A percentile compares a stretch with the other conserved stretches of the same genome.
These are phyloP conservation scores for Phaonia tiefii DNA, from an alignment of 2,888 invertebrate species.

Conservation along the genomic window DNA sequence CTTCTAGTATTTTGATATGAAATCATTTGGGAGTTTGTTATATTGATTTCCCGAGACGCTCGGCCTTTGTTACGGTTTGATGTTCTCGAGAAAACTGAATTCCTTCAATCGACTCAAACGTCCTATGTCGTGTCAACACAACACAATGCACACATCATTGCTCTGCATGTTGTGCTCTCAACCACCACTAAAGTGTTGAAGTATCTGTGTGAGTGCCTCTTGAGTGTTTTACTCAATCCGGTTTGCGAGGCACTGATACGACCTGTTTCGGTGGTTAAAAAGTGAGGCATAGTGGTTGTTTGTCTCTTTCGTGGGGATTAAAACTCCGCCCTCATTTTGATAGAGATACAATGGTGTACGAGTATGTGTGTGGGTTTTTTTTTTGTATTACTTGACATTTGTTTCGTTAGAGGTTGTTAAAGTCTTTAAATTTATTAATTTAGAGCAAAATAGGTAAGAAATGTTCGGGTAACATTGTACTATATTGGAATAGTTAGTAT, in stretches of 20 bases:
- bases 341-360: constrained; percentile 26
- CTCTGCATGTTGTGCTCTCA: constrained; percentile 1
- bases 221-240: constrained; percentile 15
- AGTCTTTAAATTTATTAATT: too few species aligned
- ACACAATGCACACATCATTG: constrained; percentile 25
- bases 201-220: constrained; percentile 27
- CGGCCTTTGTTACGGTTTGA: constrained; percentile 71
- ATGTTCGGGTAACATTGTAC: too few species aligned
- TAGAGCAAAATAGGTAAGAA: too few species aligned
- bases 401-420: constrained; percentile 9
- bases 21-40: constrained; percentile 27
- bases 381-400: constrained; percentile 16
- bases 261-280: background rate
- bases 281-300: constrained; percentile 33
- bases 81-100: constrained; percentile 73
- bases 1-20: constrained; percentile 22
- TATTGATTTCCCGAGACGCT: constrained; percentile 59
- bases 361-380: constrained; percentile 1
- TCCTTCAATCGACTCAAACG: constrained; percentile 55
- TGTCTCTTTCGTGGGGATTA: constrained; percentile 11
- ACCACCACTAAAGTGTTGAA: background rate
- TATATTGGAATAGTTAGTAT: too few species aligned
- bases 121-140: constrained; percentile 22
- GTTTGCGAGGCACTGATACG: constrained; percentile 8
- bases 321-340: constrained; percentile 54